A percentile compares a stretch with the other conserved stretches of the same genome.
phyloP scores from a whole-genome alignment of 2,113 vertebrate species.

The Sapayoa aenigma region DNA sequence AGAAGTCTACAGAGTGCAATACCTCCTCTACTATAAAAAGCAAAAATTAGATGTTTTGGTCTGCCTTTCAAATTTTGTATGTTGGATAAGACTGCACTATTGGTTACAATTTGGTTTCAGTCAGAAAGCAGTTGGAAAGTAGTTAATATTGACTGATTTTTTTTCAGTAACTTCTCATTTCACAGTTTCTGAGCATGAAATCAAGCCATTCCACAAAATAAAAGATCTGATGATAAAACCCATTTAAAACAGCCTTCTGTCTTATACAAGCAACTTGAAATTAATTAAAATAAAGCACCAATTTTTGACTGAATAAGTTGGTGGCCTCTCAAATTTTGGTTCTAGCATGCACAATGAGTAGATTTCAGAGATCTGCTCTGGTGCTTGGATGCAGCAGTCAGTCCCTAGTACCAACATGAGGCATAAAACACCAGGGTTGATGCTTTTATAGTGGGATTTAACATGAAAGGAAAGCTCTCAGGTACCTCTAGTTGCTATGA shows the following conservation, averaged over 20 bases:
- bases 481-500: conserved; percentile 47
- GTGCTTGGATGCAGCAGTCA: neutral
- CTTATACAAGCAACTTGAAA: neutral
- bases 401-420: neutral
- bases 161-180: conserved; percentile 17
- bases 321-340: neutral
- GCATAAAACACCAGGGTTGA: neutral
- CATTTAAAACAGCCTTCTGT: conserved; percentile 8
- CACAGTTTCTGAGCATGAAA: conserved; percentile 37
- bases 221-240: neutral
- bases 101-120: neutral
- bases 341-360: neutral
- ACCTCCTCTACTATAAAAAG: neutral
- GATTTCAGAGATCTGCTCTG: neutral
- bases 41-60: neutral
- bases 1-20: neutral
- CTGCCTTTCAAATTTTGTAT: neutral
- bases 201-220: conserved; percentile 16
- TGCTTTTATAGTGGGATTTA: neutral
- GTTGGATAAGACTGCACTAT: neutral
- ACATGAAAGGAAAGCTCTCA: conserved; percentile 29
- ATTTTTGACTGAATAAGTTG: neutral
- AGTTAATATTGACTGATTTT: neutral
- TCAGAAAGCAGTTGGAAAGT: neutral
- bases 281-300: neutral